Percentiles rank a stretch among this genome's conserved stretches.
Evolutionary conservation across 2,797 vertebrate genomes (phyloP).

Genomic region (Capromys pilorides): DNA sequence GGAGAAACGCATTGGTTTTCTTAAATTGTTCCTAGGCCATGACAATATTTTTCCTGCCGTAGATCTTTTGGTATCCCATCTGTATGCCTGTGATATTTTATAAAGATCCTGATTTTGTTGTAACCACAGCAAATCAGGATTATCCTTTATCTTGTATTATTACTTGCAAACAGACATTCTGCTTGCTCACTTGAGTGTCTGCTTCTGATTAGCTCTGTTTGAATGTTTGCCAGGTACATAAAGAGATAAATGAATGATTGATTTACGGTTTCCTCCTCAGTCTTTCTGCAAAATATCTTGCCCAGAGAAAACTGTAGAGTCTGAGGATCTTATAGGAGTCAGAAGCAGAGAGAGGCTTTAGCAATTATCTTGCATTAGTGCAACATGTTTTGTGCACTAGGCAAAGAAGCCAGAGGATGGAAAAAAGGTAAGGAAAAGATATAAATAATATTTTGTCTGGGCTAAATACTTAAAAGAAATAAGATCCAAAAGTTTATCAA

Average conservation of each 20-base stretch:
- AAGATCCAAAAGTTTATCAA: not conserved
- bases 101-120: constrained; percentile 8
- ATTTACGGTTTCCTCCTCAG: not conserved
- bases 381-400: not conserved
- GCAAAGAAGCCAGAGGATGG: constrained; percentile 22
- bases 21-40: not conserved
- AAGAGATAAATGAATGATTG: not conserved
- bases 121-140: not conserved
- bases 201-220: not conserved
- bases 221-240: not conserved
- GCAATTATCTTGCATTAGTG: not conserved
- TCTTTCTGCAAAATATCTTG: constrained; percentile 40
- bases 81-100: not conserved
- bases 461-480: constrained; percentile 14
- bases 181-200: not conserved
- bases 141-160: not conserved
- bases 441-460: not conserved
- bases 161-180: not conserved
- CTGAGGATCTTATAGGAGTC: not conserved
- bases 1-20: not conserved
- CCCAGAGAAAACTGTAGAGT: not conserved
- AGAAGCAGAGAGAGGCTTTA: constrained; percentile 2
- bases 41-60: not conserved
- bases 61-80: not conserved
- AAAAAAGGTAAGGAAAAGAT: not conserved